Base-by-base conservation (phyloP, 2,113 vertebrate genomes). In the Mormoops blainvillei region DNA sequence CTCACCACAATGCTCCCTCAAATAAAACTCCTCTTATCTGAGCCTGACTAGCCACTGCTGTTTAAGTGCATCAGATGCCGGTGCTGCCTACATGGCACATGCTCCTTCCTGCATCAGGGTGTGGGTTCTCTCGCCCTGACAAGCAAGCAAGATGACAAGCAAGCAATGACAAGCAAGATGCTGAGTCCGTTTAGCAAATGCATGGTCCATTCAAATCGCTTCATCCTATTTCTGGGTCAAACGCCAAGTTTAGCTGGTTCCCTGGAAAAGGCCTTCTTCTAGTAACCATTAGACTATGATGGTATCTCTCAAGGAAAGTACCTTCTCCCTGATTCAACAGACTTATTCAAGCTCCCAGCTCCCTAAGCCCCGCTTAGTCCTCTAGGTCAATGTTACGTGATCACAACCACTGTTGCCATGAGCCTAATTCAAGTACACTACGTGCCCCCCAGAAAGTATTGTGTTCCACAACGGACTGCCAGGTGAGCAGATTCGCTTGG, bases 221-320 rank as follows among this genome's bases (percentile, higher is more conserved):
- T 81, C 65, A 81, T 87, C 45, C 3, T 87, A 65, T 73, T 93
- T 96, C 73, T 65, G 50, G 70, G 89, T 38, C 28, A 82, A 24
- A 36, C 38, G 71, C 77, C 65, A 71, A 94, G 28, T 94, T 89
- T 48, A 86, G 61, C 13, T 71, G 86, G 41, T 86, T 94, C 81
- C 33, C 88, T 96, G 84, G 54, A 68, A 94, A 88, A 91, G n/a
- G 24, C 20, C 70, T 80, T 87, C 87, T 82, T 91, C 97, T 97
- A 80, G 89, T 86, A 93, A 43, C 43, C 31, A 76, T 33, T 52
- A 56, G 61, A 90, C 18, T 31, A 61, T 61, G 61, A 28, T n/a
- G 7, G 22, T 56, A 12, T 88, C 26, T 92, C 74, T 92, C n/a
- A 36, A 71, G 50, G 13, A 94, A 76, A 76, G 52, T 41, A 50